A percentile compares a stretch with the other conserved stretches of the same genome.
Conservation (phyloP, 1,140 invertebrate genomes). For the Fragariocoptes setiger region DNA sequence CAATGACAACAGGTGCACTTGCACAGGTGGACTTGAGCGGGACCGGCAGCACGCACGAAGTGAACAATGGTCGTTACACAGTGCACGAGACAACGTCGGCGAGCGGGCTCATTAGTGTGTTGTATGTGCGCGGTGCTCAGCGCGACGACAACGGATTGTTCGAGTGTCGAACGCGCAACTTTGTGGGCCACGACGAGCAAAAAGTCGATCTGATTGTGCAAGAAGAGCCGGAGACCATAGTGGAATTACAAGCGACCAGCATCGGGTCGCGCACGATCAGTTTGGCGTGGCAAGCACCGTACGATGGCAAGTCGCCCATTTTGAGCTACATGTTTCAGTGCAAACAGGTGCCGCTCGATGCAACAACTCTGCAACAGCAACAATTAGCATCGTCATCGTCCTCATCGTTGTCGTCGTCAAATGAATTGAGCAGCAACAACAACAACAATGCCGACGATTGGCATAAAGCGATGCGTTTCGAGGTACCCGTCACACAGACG, state of each 20-base stretch:
- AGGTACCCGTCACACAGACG: neutral
- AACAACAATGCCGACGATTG: neutral
- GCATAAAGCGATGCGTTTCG: neutral
- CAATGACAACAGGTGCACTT: too few species aligned
- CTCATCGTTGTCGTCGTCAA: neutral
- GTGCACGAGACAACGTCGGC: neutral
- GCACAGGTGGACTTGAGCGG: too few species aligned
- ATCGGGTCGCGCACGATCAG: neutral
- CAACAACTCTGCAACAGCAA: too few species aligned
- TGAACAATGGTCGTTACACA: neutral
- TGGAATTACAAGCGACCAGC: neutral
- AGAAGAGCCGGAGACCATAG: neutral
- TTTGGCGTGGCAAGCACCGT: neutral
- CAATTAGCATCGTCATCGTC: neutral
- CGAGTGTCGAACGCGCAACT: neutral
- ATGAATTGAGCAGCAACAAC: neutral
- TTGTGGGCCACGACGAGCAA: neutral
- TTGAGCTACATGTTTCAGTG: neutral
- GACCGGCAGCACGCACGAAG: too few species aligned
- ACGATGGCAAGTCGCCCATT: neutral
- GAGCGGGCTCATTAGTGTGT: neutral
- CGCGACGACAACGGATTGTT: neutral
- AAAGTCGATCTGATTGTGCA: neutral
- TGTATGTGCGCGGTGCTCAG: neutral
- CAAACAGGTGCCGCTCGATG: neutral